A percentile compares a stretch with the other conserved stretches of the same genome.
phyloP scores from a whole-genome alignment of 2,113 vertebrate species.

The Haemorhous mexicanus region DNA sequence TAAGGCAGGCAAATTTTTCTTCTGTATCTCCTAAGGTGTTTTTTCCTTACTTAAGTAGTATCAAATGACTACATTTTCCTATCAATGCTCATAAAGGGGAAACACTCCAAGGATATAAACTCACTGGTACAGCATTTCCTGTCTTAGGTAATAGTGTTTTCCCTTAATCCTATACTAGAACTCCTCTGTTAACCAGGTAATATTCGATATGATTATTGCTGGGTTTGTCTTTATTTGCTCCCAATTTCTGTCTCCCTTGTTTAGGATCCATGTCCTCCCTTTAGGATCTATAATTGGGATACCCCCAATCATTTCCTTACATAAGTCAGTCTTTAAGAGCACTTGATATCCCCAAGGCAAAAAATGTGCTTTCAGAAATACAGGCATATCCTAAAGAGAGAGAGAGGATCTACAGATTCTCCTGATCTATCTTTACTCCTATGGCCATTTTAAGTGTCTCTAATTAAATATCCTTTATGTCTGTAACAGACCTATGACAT shows the following conservation, averaged over 20 bases:
- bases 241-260: not conserved
- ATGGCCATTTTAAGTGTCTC: not conserved
- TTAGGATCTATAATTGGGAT: not conserved
- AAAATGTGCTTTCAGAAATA: not conserved
- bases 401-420: not conserved
- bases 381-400: not conserved
- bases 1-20: not conserved
- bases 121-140: not conserved
- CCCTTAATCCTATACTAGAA: not conserved
- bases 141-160: not conserved
- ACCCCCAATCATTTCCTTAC: not conserved
- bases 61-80: not conserved
- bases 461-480: not conserved
- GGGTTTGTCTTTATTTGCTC: not conserved
- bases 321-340: not conserved
- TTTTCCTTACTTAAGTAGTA: not conserved
- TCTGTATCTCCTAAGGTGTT: not conserved
- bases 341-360: not conserved
- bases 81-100: not conserved
- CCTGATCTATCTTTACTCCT: not conserved
- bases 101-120: not conserved
- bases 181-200: not conserved
- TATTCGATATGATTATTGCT: not conserved
- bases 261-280: not conserved
- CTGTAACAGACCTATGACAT: not conserved